Evolutionary conservation across 1,140 invertebrate genomes (phyloP).

Genomic region (Drosophila kepulauana): DNA sequence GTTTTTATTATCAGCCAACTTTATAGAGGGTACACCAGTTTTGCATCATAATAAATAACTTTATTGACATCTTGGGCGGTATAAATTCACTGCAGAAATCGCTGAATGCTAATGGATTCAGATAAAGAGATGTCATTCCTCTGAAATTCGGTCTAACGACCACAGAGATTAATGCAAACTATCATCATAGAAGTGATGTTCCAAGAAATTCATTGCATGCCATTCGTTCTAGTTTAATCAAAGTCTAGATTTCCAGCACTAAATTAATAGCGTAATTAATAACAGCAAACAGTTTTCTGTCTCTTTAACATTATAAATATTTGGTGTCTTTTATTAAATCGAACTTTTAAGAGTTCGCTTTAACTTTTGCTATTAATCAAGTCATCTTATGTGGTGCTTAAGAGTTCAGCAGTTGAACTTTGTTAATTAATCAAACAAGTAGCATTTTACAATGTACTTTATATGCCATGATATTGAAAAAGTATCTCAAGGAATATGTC

Average conservation of each 20-base stretch:
- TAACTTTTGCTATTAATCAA: neutral
- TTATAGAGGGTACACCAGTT: conserved; percentile 2
- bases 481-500: too few species aligned
- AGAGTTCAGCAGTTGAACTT: neutral
- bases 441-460: too few species aligned
- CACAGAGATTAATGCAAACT: conserved; percentile 8
- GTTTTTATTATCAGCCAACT: conserved; percentile 25
- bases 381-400: neutral
- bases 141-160: conserved; percentile 7
- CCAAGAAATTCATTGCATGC: neutral
- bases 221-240: neutral
- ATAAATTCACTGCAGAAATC: neutral
- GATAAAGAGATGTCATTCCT: neutral
- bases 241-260: neutral
- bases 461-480: too few species aligned
- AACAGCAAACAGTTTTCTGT: neutral
- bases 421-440: neutral
- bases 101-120: neutral
- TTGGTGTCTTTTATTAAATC: neutral
- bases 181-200: conserved; percentile 6
- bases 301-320: neutral
- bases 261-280: conserved; percentile 3
- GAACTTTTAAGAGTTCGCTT: neutral
- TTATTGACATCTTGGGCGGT: conserved; percentile 34
- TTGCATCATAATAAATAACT: conserved; percentile 20